Conservation (phyloP, 2,797 vertebrate species). For the Ammospiza maritima region DNA sequence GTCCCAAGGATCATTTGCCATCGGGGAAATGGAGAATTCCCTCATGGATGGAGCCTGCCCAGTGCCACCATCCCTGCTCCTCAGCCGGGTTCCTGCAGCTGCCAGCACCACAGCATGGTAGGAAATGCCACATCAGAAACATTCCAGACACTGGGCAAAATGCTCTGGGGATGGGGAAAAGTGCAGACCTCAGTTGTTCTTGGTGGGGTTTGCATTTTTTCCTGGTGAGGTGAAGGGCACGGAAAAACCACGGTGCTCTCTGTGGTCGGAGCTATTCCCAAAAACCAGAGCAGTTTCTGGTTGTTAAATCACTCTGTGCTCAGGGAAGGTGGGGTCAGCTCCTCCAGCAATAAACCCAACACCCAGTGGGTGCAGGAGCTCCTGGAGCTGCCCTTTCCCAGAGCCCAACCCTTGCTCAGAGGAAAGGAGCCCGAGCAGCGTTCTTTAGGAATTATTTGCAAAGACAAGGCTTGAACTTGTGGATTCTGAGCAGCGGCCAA, state of each 20-base stretch:
- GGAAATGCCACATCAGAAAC: conserved; percentile 37
- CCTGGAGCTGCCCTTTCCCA: neutral
- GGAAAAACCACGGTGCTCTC: conserved; percentile 39
- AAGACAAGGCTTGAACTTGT: neutral
- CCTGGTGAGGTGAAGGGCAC: conserved; percentile 71
- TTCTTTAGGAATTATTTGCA: neutral
- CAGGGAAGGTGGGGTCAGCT: conserved; percentile 1
- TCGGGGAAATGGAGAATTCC: neutral
- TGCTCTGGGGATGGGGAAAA: neutral
- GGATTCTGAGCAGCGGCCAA: conserved; percentile 28
- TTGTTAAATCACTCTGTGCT: conserved; percentile 16
- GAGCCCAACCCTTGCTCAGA: neutral
- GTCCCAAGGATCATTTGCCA: neutral
- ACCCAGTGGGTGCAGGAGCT: neutral
- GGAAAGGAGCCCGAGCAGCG: neutral
- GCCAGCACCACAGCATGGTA: fast-evolving
- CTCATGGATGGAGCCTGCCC: neutral
- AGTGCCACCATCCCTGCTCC: neutral
- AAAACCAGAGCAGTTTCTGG: conserved; percentile 47
- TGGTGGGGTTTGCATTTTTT: conserved; percentile 76
- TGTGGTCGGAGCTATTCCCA: conserved; percentile 65
- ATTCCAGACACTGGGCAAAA: neutral
- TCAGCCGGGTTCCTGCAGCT: neutral
- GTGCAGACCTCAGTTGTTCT: conserved; percentile 39
- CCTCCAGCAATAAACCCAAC: neutral